Evolutionary conservation across 2,113 vertebrate species (phyloP).

Genomic region (Dipodomys merriami): DNA sequence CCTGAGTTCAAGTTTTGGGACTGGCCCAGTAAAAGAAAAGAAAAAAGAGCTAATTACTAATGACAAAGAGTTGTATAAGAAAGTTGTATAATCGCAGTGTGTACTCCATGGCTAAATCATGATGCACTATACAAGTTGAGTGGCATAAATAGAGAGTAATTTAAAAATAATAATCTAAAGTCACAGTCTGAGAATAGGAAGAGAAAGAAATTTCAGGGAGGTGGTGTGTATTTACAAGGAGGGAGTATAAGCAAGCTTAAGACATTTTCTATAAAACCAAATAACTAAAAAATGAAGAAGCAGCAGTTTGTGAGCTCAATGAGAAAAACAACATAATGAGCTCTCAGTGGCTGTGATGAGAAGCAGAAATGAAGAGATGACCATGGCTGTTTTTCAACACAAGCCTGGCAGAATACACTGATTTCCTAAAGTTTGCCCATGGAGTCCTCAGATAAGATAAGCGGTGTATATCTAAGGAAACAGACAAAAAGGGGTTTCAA

Average conservation of each 20-base stretch:
- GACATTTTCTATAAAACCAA: not conserved
- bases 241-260: not conserved
- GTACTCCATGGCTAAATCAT: not conserved
- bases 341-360: not conserved
- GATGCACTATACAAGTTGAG: not conserved
- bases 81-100: not conserved
- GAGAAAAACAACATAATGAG: not conserved
- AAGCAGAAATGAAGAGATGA: not conserved
- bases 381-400: no score
- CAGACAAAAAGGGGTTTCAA: not conserved
- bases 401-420: fast-evolving
- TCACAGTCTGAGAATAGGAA: not conserved
- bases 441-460: not conserved
- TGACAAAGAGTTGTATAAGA: not conserved
- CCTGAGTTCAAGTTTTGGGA: not conserved
- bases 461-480: not conserved
- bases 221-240: not conserved
- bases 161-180: not conserved
- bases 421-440: not conserved
- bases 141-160: not conserved
- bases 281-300: not conserved
- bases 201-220: not conserved
- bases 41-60: not conserved
- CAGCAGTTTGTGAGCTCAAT: not conserved
- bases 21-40: not conserved